Percentiles rank a stretch among this genome's conserved stretches.
Evolutionary conservation across 2,888 invertebrate species (phyloP).

Genomic region (Orthosia cruda): DNA sequence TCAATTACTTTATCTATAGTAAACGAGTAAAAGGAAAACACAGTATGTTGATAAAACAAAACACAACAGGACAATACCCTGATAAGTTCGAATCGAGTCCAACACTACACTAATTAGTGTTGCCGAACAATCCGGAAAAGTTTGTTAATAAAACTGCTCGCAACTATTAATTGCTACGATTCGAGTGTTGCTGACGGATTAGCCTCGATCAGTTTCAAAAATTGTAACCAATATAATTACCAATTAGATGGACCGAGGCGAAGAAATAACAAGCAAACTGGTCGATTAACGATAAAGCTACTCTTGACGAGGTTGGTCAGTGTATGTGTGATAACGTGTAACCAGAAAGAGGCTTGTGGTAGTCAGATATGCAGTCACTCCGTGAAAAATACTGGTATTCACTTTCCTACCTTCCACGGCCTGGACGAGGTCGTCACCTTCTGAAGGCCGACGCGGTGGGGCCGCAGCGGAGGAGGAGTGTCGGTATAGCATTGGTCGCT

Average conservation of each 20-base stretch:
- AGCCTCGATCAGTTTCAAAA: slow-evolving; percentile 49
- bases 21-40: slow-evolving; percentile 24
- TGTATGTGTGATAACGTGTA: not conserved
- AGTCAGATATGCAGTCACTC: no score
- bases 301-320: not conserved
- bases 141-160: slow-evolving; percentile 77
- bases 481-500: no score
- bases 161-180: slow-evolving; percentile 78
- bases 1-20: slow-evolving; percentile 18
- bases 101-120: slow-evolving; percentile 81
- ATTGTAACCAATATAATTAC: slow-evolving; percentile 49
- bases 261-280: slow-evolving; percentile 2
- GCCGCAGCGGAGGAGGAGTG: no score
- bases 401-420: no score
- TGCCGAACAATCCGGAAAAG: slow-evolving; percentile 76
- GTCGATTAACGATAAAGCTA: not conserved
- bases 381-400: no score
- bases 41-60: slow-evolving; percentile 58
- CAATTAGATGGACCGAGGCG: slow-evolving; percentile 6
- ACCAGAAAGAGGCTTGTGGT: no score
- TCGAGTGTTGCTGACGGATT: slow-evolving; percentile 65
- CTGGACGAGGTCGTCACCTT: no score
- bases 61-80: slow-evolving; percentile 49
- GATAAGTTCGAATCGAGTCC: slow-evolving; percentile 64
- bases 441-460: no score